These are phyloP conservation scores for Teleogryllus occipitalis DNA, from an alignment of 1,140 invertebrate species.

Conservation along the genomic window DNA sequence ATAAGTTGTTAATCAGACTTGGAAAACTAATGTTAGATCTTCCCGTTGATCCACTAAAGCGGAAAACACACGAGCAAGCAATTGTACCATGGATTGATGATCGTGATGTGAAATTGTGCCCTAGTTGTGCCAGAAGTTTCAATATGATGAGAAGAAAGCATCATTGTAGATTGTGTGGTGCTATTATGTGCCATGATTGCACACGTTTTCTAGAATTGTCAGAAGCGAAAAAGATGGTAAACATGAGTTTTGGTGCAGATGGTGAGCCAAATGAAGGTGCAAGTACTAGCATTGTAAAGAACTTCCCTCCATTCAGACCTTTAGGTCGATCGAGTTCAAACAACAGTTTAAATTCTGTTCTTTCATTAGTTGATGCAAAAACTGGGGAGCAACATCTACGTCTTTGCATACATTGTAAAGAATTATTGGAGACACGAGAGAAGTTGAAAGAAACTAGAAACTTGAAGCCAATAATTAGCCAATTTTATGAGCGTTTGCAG, in stretches of 20 bases:
- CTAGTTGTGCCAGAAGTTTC: constrained; percentile 83
- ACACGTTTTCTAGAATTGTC: constrained; percentile 77
- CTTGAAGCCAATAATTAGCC: constrained; percentile 65
- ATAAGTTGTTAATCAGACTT: constrained; percentile 87
- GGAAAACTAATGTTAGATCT: constrained; percentile 83
- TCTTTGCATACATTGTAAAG: constrained; percentile 73
- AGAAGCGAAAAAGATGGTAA: constrained; percentile 61
- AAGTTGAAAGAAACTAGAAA: constrained; percentile 71
- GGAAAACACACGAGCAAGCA: constrained; percentile 70
- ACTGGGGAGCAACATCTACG: constrained; percentile 59
- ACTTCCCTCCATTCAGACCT: background rate
- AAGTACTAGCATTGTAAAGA: background rate
- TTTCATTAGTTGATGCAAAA: constrained; percentile 40
- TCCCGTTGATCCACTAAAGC: constrained; percentile 67
- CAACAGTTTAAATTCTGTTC: constrained; percentile 35
- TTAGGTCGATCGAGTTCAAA: constrained; percentile 32
- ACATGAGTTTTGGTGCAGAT: constrained; percentile 38
- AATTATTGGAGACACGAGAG: constrained; percentile 69
- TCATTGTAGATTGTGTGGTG: constrained; percentile 93
- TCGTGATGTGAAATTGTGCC: constrained; percentile 78
- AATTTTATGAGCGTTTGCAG: constrained; percentile 75
- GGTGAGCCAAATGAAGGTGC: constrained; percentile 23
- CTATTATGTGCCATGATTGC: constrained; percentile 90
- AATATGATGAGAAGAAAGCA: constrained; percentile 82
- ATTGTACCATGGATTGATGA: constrained; percentile 93